phyloP scores from a whole-genome alignment of 2,797 vertebrate species.

The Acipenser ruthenus region DNA sequence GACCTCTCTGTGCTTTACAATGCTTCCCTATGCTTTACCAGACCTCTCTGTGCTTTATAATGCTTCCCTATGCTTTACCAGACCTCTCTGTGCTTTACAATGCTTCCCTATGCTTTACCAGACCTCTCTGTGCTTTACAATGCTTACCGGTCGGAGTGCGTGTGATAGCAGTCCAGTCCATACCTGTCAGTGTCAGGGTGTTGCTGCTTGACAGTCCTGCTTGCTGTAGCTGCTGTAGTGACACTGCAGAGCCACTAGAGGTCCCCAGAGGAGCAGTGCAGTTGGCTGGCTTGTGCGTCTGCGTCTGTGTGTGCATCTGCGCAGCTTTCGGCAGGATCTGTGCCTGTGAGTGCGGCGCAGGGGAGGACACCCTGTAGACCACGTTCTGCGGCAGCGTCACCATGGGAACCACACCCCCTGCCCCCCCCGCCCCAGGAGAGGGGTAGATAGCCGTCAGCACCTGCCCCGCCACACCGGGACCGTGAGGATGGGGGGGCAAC shows the following conservation, averaged over 20 bases:
- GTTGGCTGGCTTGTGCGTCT: slow-evolving; percentile 43
- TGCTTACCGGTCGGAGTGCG: too few relatives aligned
- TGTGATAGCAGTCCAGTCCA: too few relatives aligned
- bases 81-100: too few relatives aligned
- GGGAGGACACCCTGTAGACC: slow-evolving; percentile 73
- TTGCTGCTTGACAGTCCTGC: neutral
- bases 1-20: too few relatives aligned
- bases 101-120: too few relatives aligned
- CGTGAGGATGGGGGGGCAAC: slow-evolving; percentile 48
- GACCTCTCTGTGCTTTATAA: too few relatives aligned
- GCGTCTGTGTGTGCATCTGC: slow-evolving; percentile 38
- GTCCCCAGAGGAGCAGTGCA: slow-evolving; percentile 41
- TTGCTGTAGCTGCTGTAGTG: neutral
- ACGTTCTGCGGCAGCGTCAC: slow-evolving; percentile 61
- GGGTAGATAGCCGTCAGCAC: slow-evolving; percentile 80
- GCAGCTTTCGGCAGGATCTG: slow-evolving; percentile 30
- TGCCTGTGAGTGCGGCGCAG: slow-evolving; percentile 34
- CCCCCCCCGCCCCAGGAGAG: slow-evolving; percentile 53
- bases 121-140: too few relatives aligned
- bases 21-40: too few relatives aligned
- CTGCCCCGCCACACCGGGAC: slow-evolving; percentile 48
- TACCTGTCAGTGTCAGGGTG: too few relatives aligned
- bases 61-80: too few relatives aligned
- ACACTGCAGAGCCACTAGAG: slow-evolving; percentile 4
- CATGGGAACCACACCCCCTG: slow-evolving; percentile 64